Evolutionary conservation across 92 coral and sea anemone genomes (phyloP).

Genomic region (Chrysogorgia sp.): DNA sequence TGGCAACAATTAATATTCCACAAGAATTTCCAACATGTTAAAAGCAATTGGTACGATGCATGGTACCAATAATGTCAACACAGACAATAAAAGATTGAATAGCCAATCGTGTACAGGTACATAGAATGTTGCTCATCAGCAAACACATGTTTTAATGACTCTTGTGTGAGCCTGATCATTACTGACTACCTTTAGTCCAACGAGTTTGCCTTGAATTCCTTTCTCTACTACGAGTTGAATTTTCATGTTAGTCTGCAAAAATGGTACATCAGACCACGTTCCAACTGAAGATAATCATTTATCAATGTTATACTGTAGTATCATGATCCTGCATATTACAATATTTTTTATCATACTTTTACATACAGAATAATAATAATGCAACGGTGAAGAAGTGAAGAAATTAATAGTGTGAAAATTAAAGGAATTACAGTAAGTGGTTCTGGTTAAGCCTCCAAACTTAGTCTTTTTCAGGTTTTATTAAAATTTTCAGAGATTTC

Average conservation of each 20-base stretch:
- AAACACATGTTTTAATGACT: conserved; percentile 15
- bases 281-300: conserved; percentile 32
- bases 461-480: neutral
- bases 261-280: conserved; percentile 38
- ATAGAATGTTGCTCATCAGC: conserved; percentile 11
- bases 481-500: too few relatives aligned
- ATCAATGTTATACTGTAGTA: conserved; percentile 21
- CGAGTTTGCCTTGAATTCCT: conserved; percentile 35
- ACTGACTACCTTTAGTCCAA: conserved; percentile 47
- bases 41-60: too few relatives aligned
- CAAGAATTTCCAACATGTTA: too few relatives aligned
- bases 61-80: neutral
- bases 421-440: neutral
- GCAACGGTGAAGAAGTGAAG: neutral
- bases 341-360: conserved; percentile 39
- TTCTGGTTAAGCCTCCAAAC: neutral
- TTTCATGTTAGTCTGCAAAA: conserved; percentile 34
- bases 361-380: conserved; percentile 1
- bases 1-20: too few relatives aligned
- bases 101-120: neutral
- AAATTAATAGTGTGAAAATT: neutral
- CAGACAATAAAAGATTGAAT: neutral
- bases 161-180: conserved; percentile 31
- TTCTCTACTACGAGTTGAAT: conserved; percentile 40
- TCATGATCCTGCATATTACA: conserved; percentile 41